These are phyloP conservation scores for Parnassius apollo DNA, from an alignment of 2,888 invertebrate genomes.

Conservation along the genomic window DNA sequence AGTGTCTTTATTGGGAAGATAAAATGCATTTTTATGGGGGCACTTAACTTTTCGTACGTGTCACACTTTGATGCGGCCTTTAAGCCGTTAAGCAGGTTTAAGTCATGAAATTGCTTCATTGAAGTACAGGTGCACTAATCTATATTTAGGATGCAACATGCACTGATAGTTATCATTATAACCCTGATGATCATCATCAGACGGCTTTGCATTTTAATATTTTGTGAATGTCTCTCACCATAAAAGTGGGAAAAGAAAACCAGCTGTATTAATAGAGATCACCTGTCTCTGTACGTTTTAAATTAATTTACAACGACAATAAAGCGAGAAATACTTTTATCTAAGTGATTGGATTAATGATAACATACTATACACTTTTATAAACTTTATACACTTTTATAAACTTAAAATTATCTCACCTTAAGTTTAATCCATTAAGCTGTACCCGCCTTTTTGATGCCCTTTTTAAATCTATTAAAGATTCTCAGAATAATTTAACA, in stretches of 20 bases:
- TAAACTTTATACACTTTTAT: neutral
- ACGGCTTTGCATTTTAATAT: slow-evolving; percentile 18
- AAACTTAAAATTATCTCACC: too few relatives aligned
- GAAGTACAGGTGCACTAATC: slow-evolving; percentile 19
- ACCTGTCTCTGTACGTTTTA: slow-evolving; percentile 7
- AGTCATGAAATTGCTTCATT: slow-evolving; percentile 19
- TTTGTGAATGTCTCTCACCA: slow-evolving; percentile 15
- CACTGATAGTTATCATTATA: slow-evolving; percentile 16
- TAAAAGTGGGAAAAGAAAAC: slow-evolving; percentile 5
- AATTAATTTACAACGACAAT: slow-evolving; percentile 16
- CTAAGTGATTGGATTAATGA: slow-evolving; percentile 16
- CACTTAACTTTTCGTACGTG: slow-evolving; percentile 23
- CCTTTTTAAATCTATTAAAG: too few relatives aligned
- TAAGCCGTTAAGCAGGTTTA: slow-evolving; percentile 20
- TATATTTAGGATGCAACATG: slow-evolving; percentile 16
- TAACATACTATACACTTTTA: neutral
- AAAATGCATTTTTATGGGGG: slow-evolving; percentile 19
- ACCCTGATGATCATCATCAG: slow-evolving; percentile 15
- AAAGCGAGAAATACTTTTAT: slow-evolving; percentile 17
- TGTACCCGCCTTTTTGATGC: too few relatives aligned
- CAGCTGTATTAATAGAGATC: slow-evolving; percentile 16
- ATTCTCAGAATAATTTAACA: too few relatives aligned
- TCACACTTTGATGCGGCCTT: slow-evolving; percentile 21
- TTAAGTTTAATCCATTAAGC: too few relatives aligned
- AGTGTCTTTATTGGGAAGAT: slow-evolving; percentile 15